phyloP scores from a whole-genome alignment of 2,113 vertebrate species.

The Cinclus cinclus region DNA sequence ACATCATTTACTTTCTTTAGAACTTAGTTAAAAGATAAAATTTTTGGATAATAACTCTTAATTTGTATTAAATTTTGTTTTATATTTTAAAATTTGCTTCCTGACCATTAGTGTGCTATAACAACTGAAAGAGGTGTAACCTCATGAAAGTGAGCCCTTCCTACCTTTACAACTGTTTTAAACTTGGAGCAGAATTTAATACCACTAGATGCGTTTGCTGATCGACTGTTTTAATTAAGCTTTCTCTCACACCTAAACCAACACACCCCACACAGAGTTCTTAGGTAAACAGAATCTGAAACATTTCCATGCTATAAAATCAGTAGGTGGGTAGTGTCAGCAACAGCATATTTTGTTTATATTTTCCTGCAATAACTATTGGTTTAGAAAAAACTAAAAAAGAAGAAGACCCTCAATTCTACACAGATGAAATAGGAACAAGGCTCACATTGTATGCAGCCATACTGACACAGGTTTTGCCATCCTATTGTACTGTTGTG shows the following conservation, averaged over 20 bases:
- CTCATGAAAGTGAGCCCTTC: background rate
- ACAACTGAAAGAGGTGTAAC: background rate
- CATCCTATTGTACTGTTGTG: background rate
- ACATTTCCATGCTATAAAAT: background rate
- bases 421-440: background rate
- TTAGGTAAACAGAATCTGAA: background rate
- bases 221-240: background rate
- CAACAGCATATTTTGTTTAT: background rate
- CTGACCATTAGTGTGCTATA: background rate
- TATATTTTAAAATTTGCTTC: background rate
- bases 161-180: background rate
- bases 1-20: background rate
- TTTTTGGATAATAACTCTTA: background rate
- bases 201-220: background rate
- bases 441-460: background rate
- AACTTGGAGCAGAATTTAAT: background rate
- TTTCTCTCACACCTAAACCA: background rate
- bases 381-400: background rate
- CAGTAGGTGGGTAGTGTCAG: background rate
- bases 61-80: background rate
- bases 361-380: background rate
- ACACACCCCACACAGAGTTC: background rate
- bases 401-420: background rate
- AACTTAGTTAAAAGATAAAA: background rate
- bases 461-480: background rate